phyloP scores from a whole-genome alignment of 2,888 invertebrate genomes.

The Cosmia trapezina region DNA sequence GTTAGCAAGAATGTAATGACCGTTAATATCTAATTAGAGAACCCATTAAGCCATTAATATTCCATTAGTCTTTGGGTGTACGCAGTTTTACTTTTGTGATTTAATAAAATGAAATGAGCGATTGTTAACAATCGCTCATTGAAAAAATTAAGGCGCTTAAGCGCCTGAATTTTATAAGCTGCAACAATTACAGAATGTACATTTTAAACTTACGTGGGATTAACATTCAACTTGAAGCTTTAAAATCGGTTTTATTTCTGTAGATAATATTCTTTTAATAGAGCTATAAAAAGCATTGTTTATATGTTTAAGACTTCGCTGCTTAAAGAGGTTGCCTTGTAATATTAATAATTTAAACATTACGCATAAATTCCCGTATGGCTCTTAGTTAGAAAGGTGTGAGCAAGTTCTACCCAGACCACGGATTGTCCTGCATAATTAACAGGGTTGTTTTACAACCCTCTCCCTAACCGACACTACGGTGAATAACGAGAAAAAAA shows the following conservation, averaged over 20 bases:
- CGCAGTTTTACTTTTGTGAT: slow-evolving; percentile 11
- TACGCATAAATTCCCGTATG: slow-evolving; percentile 20
- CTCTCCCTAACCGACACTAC: slow-evolving; percentile 13
- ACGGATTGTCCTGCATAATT: slow-evolving; percentile 56
- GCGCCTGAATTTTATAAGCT: slow-evolving; percentile 28
- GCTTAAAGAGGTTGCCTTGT: slow-evolving; percentile 1
- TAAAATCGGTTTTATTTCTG: neutral
- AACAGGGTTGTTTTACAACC: slow-evolving; percentile 33
- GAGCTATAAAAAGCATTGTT: neutral
- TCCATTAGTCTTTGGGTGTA: slow-evolving; percentile 19
- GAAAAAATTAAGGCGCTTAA: neutral
- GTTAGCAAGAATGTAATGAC: slow-evolving; percentile 35
- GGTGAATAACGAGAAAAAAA: slow-evolving; percentile 22
- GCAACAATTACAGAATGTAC: slow-evolving; percentile 27
- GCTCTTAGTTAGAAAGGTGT: slow-evolving; percentile 47
- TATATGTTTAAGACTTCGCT: slow-evolving; percentile 1
- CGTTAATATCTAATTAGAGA: slow-evolving; percentile 37
- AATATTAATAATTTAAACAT: slow-evolving; percentile 37
- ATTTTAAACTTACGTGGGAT: neutral
- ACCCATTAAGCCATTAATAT: slow-evolving; percentile 38
- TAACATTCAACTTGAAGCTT: neutral
- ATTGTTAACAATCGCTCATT: neutral
- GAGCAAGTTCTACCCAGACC: slow-evolving; percentile 45
- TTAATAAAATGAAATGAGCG: neutral
- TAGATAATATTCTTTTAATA: neutral